Conservation (phyloP, 2,113 vertebrate genomes). For the Hippocampus zosterae region DNA sequence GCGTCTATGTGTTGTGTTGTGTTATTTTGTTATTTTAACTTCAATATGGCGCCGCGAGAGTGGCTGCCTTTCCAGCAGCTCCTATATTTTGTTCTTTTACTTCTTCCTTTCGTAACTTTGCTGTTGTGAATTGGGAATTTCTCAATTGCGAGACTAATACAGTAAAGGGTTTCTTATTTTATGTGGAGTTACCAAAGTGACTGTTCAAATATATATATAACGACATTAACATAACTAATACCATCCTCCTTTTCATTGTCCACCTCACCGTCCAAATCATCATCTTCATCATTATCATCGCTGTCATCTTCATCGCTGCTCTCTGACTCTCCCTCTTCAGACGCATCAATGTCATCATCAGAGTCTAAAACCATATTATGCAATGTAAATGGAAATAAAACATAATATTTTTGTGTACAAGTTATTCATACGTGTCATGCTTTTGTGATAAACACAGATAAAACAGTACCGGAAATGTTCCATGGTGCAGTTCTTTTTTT, state of each 20-base stretch:
- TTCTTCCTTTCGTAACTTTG: too few relatives aligned
- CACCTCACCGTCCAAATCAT: conserved; percentile 63
- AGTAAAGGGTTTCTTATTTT: too few relatives aligned
- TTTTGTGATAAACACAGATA: neutral
- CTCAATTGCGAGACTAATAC: too few relatives aligned
- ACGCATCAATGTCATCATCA: conserved; percentile 65
- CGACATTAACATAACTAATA: conserved; percentile 22
- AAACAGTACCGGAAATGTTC: conserved; percentile 74
- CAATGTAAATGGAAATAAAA: neutral
- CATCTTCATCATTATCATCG: conserved; percentile 63
- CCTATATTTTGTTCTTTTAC: too few relatives aligned
- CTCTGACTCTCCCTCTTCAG: conserved; percentile 68
- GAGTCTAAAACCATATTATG: conserved; percentile 63
- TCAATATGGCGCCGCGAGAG: too few relatives aligned
- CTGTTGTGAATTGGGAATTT: too few relatives aligned
- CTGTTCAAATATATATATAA: neutral
- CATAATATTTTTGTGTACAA: neutral
- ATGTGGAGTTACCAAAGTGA: neutral
- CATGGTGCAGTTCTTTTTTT: conserved; percentile 49
- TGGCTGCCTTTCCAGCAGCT: too few relatives aligned
- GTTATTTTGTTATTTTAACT: too few relatives aligned
- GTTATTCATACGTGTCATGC: neutral
- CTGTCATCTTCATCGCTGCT: conserved; percentile 63
- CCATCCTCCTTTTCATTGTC: conserved; percentile 71
- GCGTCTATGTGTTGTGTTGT: too few relatives aligned